Base-by-base conservation (phyloP, 2,113 vertebrate species). In the Illadopsis cleaveri region DNA sequence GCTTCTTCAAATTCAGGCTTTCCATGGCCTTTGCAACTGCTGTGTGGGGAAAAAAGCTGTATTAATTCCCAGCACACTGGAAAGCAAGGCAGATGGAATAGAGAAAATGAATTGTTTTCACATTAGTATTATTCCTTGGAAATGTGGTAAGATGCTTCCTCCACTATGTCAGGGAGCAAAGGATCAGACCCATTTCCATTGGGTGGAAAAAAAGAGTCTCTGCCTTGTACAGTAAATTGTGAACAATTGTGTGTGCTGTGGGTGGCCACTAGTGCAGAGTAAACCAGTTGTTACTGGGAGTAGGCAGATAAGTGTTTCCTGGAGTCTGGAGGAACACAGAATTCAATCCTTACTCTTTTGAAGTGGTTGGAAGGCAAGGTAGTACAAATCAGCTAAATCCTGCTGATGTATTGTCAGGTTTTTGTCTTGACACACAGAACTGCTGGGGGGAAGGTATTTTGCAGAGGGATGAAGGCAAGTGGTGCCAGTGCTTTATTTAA, bases 1-100 rank as follows among this genome's bases (percentile, higher is more conserved):
- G 76, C 65, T 93, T 47, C 83, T 73, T 83, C 89, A 71, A 53
- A 83, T 88, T 93, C 94, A 95, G 62, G 56, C 72, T 96, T 97
- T 97, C 96, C 91, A 8, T 94, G 69, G 83, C 76, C 68, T 96
- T 93, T 94, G 38, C 80, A 81, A 35, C 21, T 70, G 60, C 72
- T 60, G 10, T 35, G 42, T 37, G 86, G 79, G 86, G 85, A 95
- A 96, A 94, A 96, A 96, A 68, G 20, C 77, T 92, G 71, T 93
- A 73, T 90, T 87, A 58, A 60, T 95, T 96, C 92, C 87, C 71
- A 70, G 80, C 61, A 38, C 57, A 2, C 42, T 58, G 64, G 42
- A 96, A 82, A 33, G 27, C 4, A 22, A 88, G 71, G 85, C 56
- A 18, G 56, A 85, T 83, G 80, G 93, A 93, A 71, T 83, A 95